These are phyloP conservation scores for Ophion ellenae DNA, from an alignment of 2,888 invertebrate species.

Conservation along the genomic window DNA sequence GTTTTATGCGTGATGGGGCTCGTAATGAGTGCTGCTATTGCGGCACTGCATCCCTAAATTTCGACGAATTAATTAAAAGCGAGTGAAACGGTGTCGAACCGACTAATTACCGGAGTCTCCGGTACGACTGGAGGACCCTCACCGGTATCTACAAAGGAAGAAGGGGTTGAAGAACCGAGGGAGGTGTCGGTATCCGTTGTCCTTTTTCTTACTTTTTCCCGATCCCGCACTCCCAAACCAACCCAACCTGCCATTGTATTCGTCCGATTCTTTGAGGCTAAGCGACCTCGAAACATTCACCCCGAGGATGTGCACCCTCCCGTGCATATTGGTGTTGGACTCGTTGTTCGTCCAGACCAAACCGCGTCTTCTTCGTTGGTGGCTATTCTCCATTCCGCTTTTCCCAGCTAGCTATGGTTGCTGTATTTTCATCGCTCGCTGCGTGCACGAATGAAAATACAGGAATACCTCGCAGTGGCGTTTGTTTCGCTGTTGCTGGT, in stretches of 20 bases:
- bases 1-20: constrained; percentile 19
- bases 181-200: constrained; percentile 45
- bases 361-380: constrained; percentile 13
- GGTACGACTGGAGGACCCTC: constrained; percentile 49
- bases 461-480: constrained; percentile 1
- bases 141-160: constrained; percentile 66
- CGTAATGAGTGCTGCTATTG: constrained; percentile 40
- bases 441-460: constrained; percentile 11
- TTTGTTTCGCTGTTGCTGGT: constrained; percentile 25
- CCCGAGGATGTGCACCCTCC: constrained; percentile 8
- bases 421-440: constrained; percentile 36
- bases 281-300: constrained; percentile 18
- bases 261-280: constrained; percentile 37
- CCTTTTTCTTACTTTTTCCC: neutral
- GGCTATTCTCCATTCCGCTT: constrained; percentile 40
- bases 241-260: constrained; percentile 1
- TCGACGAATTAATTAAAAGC: constrained; percentile 77
- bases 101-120: constrained; percentile 74
- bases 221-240: neutral
- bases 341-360: constrained; percentile 40
- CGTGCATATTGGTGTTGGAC: constrained; percentile 28
- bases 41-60: constrained; percentile 62
- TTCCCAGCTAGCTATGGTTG: constrained; percentile 21
- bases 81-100: constrained; percentile 73
- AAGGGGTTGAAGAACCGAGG: constrained; percentile 35